These are phyloP conservation scores for Mungos mungo DNA, from an alignment of 2,113 vertebrate genomes.

Conservation along the genomic window DNA sequence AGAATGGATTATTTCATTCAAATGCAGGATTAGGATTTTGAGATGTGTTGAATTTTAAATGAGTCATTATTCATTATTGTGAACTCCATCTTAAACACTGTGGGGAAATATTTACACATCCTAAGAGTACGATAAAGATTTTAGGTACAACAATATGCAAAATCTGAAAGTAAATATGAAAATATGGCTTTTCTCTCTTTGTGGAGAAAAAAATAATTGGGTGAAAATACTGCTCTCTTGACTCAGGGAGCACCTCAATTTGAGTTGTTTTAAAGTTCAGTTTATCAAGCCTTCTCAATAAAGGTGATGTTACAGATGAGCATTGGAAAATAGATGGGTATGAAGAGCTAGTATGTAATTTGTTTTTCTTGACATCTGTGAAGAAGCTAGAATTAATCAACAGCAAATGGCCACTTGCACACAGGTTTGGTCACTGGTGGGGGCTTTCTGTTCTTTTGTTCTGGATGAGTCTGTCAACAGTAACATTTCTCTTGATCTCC, in stretches of 20 bases:
- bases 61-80: not conserved
- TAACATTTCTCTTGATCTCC: not conserved
- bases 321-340: not conserved
- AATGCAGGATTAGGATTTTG: constrained; percentile 9
- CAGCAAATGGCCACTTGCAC: not conserved
- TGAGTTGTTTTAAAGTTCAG: not conserved
- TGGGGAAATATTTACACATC: not conserved
- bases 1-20: constrained; percentile 1
- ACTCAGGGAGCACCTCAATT: not conserved
- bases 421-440: not conserved
- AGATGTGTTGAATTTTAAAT: not conserved
- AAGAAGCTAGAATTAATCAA: not conserved
- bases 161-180: constrained; percentile 29
- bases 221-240: not conserved
- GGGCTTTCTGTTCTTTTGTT: not conserved
- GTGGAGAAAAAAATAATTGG: not conserved
- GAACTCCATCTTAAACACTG: not conserved
- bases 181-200: not conserved
- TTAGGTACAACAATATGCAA: not conserved
- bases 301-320: not conserved
- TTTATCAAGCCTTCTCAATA: not conserved
- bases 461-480: not conserved
- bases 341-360: not conserved
- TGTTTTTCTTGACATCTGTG: not conserved
- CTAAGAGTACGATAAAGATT: not conserved